phyloP scores from a whole-genome alignment of 2,888 invertebrate species.

The Mythimna vitellina region DNA sequence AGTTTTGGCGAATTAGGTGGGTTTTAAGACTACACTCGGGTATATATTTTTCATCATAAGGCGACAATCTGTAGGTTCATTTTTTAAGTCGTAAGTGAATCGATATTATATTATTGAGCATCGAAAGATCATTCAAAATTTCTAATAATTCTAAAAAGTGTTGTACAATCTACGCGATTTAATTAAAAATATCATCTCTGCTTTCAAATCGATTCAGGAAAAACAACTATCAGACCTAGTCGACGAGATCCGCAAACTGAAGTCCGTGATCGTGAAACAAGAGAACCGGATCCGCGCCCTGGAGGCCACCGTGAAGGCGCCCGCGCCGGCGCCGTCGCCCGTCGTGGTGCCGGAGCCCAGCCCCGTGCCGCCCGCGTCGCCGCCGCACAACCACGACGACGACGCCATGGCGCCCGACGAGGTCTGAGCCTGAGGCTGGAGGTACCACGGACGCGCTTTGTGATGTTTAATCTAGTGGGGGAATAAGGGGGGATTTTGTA shows the following conservation, averaged over 20 bases:
- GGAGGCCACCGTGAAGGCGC: slow-evolving; percentile 90
- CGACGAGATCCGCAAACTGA: slow-evolving; percentile 97
- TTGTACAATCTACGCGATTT: too few relatives aligned
- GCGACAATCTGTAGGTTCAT: neutral
- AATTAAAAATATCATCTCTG: neutral
- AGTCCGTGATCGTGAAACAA: slow-evolving; percentile 98
- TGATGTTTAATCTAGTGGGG: slow-evolving; percentile 56
- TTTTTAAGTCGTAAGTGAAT: neutral
- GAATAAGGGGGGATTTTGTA: neutral
- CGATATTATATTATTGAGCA: neutral
- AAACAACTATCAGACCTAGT: slow-evolving; percentile 95
- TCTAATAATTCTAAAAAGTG: too few relatives aligned
- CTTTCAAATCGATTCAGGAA: slow-evolving; percentile 85
- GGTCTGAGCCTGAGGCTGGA: slow-evolving; percentile 79
- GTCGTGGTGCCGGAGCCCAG: slow-evolving; percentile 70
- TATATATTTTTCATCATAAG: too few relatives aligned
- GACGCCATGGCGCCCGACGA: slow-evolving; percentile 91
- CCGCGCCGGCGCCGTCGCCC: slow-evolving; percentile 69
- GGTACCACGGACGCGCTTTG: slow-evolving; percentile 24
- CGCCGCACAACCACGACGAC: slow-evolving; percentile 78
- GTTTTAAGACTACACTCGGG: too few relatives aligned
- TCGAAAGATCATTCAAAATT: neutral
- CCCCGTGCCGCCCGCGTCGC: slow-evolving; percentile 70
- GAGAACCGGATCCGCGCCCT: slow-evolving; percentile 96
- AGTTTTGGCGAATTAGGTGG: too few relatives aligned